These are phyloP conservation scores for Nephrotoma appendiculata DNA, from an alignment of 2,888 invertebrate genomes.

Conservation along the genomic window DNA sequence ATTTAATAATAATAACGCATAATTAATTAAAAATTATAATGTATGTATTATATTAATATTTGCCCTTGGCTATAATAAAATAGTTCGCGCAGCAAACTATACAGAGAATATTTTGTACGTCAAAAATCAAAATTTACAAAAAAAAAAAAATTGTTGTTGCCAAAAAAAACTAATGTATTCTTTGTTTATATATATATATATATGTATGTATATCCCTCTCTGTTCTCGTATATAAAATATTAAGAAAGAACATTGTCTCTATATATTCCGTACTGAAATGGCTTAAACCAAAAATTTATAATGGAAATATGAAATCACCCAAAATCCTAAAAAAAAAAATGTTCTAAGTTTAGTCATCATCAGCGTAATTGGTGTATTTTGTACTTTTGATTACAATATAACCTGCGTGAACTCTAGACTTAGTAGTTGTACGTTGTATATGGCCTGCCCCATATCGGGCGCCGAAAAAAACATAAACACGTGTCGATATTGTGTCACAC, in stretches of 20 bases:
- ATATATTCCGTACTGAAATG: not conserved
- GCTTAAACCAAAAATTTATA: not conserved
- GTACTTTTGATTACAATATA: not conserved
- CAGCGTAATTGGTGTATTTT: not conserved
- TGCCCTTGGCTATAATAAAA: not conserved
- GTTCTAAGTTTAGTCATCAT: not conserved
- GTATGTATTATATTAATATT: not conserved
- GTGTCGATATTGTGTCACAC: not conserved
- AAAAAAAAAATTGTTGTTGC: not conserved
- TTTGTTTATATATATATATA: not conserved
- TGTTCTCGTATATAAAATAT: not conserved
- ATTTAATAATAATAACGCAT: not conserved
- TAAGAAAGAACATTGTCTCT: not conserved
- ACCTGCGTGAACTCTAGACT: not conserved
- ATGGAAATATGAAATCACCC: not conserved
- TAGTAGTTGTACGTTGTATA: not conserved
- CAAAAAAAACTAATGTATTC: not conserved
- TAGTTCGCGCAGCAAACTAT: not conserved
- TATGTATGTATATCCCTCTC: not conserved
- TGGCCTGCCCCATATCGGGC: not conserved
- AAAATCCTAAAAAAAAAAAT: not conserved
- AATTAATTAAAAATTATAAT: not conserved
- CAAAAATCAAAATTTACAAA: not conserved
- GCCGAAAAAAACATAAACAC: not conserved
- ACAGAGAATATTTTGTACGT: not conserved